Conservation (phyloP, 2,113 vertebrate species). For the Ovibos moschatus region DNA sequence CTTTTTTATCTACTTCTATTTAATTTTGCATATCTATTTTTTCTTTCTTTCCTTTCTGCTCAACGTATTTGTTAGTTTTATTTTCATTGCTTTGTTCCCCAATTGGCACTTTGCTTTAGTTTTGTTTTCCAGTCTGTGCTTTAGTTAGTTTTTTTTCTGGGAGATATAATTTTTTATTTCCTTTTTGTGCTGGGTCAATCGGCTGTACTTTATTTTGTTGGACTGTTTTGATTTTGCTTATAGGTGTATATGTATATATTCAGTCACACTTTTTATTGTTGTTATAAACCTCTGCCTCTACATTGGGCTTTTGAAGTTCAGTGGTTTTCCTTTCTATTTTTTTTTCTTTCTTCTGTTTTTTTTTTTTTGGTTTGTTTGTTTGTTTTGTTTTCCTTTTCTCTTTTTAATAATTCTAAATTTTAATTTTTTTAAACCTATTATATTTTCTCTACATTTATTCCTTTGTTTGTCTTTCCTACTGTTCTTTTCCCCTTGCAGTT, state of each 20-base stretch:
- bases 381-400: background rate
- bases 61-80: background rate
- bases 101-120: background rate
- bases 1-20: background rate
- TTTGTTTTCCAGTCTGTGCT: background rate
- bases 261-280: background rate
- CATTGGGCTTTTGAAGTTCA: background rate
- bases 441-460: background rate
- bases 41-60: background rate
- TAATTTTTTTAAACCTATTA: background rate
- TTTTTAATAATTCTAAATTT: background rate
- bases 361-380: background rate
- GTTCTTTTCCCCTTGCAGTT: background rate
- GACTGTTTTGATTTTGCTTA: background rate
- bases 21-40: background rate
- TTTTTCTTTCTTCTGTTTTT: background rate
- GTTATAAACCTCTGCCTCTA: background rate
- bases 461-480: background rate
- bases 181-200: background rate
- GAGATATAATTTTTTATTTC: background rate
- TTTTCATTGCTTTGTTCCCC: background rate
- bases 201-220: background rate
- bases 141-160: background rate
- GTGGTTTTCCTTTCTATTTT: background rate
- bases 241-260: background rate